Conservation (phyloP, 53 echinoderm and acorn worm genomes). For the Mesocentrotus franciscanus region DNA sequence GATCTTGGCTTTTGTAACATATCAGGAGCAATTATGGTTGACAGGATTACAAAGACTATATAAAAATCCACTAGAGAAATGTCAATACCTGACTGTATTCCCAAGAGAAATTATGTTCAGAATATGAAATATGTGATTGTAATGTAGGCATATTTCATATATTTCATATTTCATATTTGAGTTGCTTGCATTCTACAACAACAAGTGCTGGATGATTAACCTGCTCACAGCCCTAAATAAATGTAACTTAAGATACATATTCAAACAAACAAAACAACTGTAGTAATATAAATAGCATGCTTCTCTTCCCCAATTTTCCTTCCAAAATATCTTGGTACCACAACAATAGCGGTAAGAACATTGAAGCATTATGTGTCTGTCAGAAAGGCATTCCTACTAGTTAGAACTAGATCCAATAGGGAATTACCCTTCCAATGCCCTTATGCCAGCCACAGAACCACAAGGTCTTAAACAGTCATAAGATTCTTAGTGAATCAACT, state of each 20-base stretch:
- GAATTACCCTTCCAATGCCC: too few species aligned
- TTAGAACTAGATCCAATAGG: too few species aligned
- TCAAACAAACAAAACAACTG: neutral
- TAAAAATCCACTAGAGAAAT: too few species aligned
- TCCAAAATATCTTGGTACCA: neutral
- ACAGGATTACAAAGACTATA: too few species aligned
- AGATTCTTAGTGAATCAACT: neutral
- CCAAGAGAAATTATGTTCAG: too few species aligned
- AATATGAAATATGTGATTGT: too few species aligned
- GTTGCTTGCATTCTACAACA: too few species aligned
- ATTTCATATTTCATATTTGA: too few species aligned
- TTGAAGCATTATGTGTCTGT: neutral
- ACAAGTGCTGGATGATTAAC: too few species aligned
- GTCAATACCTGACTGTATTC: too few species aligned
- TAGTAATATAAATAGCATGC: neutral
- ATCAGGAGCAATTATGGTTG: neutral
- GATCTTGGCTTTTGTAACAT: neutral
- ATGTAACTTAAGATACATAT: neutral
- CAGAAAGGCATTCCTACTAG: neutral
- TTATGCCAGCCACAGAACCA: neutral
- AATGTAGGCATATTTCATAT: too few species aligned
- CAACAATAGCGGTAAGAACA: neutral
- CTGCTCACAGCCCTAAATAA: neutral
- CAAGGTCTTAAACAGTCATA: neutral
- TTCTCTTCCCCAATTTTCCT: neutral